These are phyloP conservation scores for Automeris io DNA, from an alignment of 2,888 invertebrate species.

Conservation along the genomic window DNA sequence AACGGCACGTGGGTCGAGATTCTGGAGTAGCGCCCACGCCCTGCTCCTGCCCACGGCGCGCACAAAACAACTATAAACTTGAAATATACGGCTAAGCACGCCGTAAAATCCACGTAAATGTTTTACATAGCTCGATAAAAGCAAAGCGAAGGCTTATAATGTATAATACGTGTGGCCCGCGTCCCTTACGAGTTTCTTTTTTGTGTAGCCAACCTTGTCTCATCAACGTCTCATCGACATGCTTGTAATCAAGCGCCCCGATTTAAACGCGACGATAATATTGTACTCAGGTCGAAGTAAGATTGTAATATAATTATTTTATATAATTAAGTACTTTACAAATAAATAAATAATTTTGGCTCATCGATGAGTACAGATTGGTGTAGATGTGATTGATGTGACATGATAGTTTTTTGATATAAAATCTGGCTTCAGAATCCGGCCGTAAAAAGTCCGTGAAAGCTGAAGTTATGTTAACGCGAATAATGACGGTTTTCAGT, in stretches of 20 bases:
- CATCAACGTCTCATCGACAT: constrained; percentile 2
- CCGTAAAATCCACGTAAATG: constrained; percentile 58
- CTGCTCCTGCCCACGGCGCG: constrained; percentile 35
- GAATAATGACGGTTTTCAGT: too few species aligned
- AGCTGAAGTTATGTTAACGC: too few species aligned
- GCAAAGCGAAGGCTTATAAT: constrained; percentile 44
- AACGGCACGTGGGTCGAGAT: constrained; percentile 58
- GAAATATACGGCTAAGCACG: constrained; percentile 54
- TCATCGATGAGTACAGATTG: too few species aligned
- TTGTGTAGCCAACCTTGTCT: constrained; percentile 20
- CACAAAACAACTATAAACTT: constrained; percentile 45
- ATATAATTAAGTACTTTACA: too few species aligned
- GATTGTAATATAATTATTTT: too few species aligned
- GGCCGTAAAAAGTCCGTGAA: too few species aligned
- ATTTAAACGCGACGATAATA: too few species aligned
- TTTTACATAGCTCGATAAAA: constrained; percentile 58
- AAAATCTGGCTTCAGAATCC: too few species aligned
- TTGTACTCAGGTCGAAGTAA: too few species aligned
- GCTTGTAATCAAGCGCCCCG: constrained; percentile 9
- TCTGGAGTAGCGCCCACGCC: constrained; percentile 72
- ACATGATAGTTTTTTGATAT: too few species aligned
- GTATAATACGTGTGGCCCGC: constrained; percentile 49
- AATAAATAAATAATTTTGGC: too few species aligned
- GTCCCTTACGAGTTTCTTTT: constrained; percentile 21
- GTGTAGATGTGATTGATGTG: too few species aligned